A percentile compares a stretch with the other conserved stretches of the same genome.
phyloP scores from a whole-genome alignment of 2,797 vertebrate genomes.

The Austrolebias charrua region DNA sequence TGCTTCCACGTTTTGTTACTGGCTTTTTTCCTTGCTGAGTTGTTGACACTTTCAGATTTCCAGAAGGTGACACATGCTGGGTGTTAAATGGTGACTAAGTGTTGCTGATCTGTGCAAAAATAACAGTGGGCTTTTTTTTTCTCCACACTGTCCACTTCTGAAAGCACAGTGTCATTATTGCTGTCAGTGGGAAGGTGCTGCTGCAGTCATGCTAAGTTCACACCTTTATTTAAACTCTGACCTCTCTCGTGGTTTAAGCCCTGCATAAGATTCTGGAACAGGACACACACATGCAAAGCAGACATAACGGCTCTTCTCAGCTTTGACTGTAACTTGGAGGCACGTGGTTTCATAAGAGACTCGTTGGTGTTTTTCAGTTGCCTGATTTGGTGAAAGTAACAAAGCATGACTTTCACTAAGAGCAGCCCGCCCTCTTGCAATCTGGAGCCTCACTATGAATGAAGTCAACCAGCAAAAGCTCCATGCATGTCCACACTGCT shows the following conservation, averaged over 20 bases:
- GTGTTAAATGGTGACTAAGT: background rate
- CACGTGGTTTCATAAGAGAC: conserved; percentile 49
- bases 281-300: conserved; percentile 35
- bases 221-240: conserved; percentile 13
- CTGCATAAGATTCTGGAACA: conserved; percentile 34
- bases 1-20: background rate
- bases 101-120: background rate
- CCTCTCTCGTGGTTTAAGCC: conserved; percentile 4
- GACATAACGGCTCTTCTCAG: conserved; percentile 34
- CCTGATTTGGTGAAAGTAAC: conserved; percentile 36
- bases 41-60: too few relatives aligned
- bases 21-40: background rate
- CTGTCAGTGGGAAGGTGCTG: background rate
- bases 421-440: conserved; percentile 5
- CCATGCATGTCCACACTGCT: conserved; percentile 65
- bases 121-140: background rate
- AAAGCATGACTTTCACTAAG: conserved; percentile 40
- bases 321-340: conserved; percentile 35
- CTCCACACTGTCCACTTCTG: background rate
- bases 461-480: too few relatives aligned
- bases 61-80: background rate
- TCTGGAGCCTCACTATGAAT: conserved; percentile 26
- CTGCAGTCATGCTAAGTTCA: background rate
- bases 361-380: conserved; percentile 27
- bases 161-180: background rate